Percentiles rank a stretch among this genome's conserved stretches.
Evolutionary conservation across 2,797 vertebrate species (phyloP).

Genomic region (Crenichthys baileyi): DNA sequence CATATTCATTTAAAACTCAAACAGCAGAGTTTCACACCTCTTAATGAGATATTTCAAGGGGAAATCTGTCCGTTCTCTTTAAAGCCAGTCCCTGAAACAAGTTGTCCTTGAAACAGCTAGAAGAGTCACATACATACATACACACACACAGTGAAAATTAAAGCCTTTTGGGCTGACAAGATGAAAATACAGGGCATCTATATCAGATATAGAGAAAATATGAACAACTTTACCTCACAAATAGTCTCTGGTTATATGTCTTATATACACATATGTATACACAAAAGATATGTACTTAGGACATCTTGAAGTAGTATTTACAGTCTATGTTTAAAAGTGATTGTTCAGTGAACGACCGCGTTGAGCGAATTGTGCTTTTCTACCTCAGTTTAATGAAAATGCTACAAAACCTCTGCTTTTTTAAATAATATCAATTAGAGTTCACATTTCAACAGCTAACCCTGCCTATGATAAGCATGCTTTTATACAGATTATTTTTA

Average conservation of each 20-base stretch:
- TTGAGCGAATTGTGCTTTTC: constrained; percentile 80
- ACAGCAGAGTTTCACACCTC: constrained; percentile 45
- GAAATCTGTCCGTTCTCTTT: constrained; percentile 61
- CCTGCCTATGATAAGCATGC: constrained; percentile 28
- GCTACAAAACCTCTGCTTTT: constrained; percentile 65
- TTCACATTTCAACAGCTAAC: constrained; percentile 37
- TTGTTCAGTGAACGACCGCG: constrained; percentile 74
- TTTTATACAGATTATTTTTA: not conserved
- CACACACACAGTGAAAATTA: constrained; percentile 22
- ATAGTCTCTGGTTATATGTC: constrained; percentile 82
- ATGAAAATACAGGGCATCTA: constrained; percentile 79
- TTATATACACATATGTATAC: constrained; percentile 84
- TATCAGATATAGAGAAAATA: constrained; percentile 83
- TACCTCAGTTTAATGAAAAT: constrained; percentile 72
- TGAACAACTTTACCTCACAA: constrained; percentile 82
- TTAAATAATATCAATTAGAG: constrained; percentile 26
- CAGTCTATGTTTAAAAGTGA: constrained; percentile 78
- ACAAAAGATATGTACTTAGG: constrained; percentile 82
- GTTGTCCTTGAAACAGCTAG: constrained; percentile 70
- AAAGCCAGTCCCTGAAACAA: constrained; percentile 79
- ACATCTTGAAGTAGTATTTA: constrained; percentile 84
- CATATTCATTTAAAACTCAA: constrained; percentile 69
- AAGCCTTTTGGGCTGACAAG: constrained; percentile 60
- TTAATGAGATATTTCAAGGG: constrained; percentile 47
- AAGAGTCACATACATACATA: constrained; percentile 67